Evolutionary conservation across 2,888 invertebrate species (phyloP).

Genomic region (Cataglyphis albicans): DNA sequence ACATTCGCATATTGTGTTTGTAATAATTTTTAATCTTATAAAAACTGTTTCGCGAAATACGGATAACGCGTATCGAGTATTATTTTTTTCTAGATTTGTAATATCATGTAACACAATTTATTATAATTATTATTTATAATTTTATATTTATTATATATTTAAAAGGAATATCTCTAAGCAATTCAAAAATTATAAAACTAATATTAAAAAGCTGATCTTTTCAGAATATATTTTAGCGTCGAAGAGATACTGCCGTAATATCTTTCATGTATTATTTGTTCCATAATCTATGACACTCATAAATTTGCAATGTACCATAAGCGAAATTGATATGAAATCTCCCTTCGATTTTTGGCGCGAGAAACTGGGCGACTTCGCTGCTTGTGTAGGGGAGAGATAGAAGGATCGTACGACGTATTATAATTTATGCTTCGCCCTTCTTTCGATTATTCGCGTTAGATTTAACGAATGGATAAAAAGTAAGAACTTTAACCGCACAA

Average conservation of each 20-base stretch:
- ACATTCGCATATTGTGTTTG: background rate
- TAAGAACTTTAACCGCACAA: slow-evolving; percentile 60
- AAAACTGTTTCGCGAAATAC: background rate
- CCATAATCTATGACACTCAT: slow-evolving; percentile 69
- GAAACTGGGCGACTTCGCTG: slow-evolving; percentile 30
- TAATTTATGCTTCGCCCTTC: slow-evolving; percentile 72
- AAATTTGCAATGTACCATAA: slow-evolving; percentile 61
- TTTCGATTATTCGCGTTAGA: slow-evolving; percentile 46
- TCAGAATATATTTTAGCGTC: slow-evolving; percentile 7
- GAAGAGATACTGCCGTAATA: slow-evolving; percentile 15
- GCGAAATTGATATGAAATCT: slow-evolving; percentile 70
- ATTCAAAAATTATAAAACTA: slow-evolving; percentile 12
- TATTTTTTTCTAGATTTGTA: background rate
- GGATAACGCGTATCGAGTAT: background rate
- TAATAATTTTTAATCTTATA: background rate
- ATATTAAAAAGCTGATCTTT: background rate
- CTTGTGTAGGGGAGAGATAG: slow-evolving; percentile 36
- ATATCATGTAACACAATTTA: background rate
- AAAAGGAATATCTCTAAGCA: background rate
- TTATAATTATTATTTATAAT: background rate
- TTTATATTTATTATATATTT: slow-evolving; percentile 3
- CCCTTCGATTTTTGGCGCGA: slow-evolving; percentile 73
- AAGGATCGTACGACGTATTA: slow-evolving; percentile 62
- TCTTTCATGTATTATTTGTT: slow-evolving; percentile 36
- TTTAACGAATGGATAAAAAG: slow-evolving; percentile 59